phyloP scores from a whole-genome alignment of 1,140 invertebrate genomes.

The Procambarus clarkii region DNA sequence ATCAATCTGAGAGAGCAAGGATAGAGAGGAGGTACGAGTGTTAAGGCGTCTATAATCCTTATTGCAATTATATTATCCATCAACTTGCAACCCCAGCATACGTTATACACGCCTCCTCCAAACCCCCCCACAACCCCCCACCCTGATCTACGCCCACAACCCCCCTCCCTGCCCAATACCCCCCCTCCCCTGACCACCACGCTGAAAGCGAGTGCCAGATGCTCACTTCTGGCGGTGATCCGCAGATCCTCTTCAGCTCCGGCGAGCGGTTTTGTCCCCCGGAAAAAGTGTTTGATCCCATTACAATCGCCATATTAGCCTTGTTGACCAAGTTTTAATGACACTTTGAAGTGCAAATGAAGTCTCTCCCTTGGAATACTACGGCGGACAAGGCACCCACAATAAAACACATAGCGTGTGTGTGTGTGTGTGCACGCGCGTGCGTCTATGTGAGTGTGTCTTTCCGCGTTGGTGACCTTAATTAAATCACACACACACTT shows the following conservation, averaged over 20 bases:
- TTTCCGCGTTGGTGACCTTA: background rate
- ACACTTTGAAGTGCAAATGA: conserved; percentile 66
- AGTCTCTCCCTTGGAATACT: conserved; percentile 24
- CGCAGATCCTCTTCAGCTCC: background rate
- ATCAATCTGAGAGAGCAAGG: too few relatives aligned
- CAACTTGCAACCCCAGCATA: too few relatives aligned
- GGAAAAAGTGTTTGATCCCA: conserved; percentile 49
- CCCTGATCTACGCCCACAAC: too few relatives aligned
- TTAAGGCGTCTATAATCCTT: too few relatives aligned
- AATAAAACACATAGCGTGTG: conserved; percentile 26
- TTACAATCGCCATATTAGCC: conserved; percentile 57
- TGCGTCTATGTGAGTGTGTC: background rate
- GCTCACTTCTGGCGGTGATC: background rate
- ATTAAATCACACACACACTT: background rate
- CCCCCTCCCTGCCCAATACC: background rate
- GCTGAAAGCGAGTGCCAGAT: conserved; percentile 7
- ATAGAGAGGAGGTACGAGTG: too few relatives aligned
- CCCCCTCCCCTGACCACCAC: background rate
- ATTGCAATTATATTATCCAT: too few relatives aligned
- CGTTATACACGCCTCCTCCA: too few relatives aligned
- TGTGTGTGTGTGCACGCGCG: background rate
- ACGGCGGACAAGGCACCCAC: background rate
- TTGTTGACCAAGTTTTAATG: conserved; percentile 68
- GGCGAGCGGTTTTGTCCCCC: background rate
- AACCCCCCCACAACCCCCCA: too few relatives aligned